These are phyloP conservation scores for Capitella teleta DNA, from an alignment of 1,140 invertebrate species.

Conservation along the genomic window DNA sequence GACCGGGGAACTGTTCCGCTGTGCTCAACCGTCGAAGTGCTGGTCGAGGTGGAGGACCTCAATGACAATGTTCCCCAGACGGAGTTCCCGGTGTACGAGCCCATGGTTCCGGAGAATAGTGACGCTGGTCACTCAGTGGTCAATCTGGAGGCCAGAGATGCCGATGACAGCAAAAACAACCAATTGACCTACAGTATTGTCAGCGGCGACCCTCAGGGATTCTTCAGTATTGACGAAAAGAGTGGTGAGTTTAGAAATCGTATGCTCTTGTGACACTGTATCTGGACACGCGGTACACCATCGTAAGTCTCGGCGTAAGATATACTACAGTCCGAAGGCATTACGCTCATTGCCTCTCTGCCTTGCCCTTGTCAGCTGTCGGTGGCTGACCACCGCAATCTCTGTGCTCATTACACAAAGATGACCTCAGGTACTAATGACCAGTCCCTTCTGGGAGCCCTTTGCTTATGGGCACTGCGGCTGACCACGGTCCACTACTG, in stretches of 20 bases:
- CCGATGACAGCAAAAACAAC: slow-evolving; percentile 56
- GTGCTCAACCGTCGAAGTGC: slow-evolving; percentile 57
- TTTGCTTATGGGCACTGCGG: too few species aligned
- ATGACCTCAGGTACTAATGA: too few species aligned
- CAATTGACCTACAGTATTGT: slow-evolving; percentile 68
- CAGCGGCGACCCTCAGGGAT: slow-evolving; percentile 77
- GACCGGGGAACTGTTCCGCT: slow-evolving; percentile 79
- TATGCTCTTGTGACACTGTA: too few species aligned
- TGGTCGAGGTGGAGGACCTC: slow-evolving; percentile 73
- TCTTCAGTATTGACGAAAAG: slow-evolving; percentile 72
- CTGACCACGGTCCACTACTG: too few species aligned
- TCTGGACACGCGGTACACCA: too few species aligned
- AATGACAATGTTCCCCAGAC: slow-evolving; percentile 90
- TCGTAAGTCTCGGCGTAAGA: too few species aligned
- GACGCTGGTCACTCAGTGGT: slow-evolving; percentile 60
- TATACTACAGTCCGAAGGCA: too few species aligned
- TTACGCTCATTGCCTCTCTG: too few species aligned
- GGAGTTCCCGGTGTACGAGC: slow-evolving; percentile 70
- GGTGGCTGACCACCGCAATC: too few species aligned
- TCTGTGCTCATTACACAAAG: too few species aligned
- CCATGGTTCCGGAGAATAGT: slow-evolving; percentile 70
- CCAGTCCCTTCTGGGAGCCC: too few species aligned
- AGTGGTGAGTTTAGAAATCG: slow-evolving; percentile 76
- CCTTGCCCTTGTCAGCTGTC: too few species aligned
- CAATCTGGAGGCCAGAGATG: slow-evolving; percentile 66